Conservation (phyloP, 2,113 vertebrate species). For the Lanius collurio region DNA sequence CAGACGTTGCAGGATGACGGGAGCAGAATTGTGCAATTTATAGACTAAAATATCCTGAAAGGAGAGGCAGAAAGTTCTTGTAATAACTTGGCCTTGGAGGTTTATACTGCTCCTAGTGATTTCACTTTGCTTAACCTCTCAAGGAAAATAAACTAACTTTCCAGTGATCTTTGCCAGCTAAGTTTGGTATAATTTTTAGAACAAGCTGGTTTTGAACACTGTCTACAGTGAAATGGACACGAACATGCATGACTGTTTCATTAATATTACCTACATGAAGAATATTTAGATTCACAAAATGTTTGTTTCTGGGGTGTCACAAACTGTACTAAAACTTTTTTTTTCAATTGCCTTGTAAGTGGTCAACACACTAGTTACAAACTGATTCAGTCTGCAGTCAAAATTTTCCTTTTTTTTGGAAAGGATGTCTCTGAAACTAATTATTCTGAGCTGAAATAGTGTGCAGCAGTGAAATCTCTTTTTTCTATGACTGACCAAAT, state of each 20-base stretch:
- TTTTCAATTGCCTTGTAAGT: not conserved
- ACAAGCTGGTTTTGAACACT: not conserved
- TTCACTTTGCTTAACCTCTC: not conserved
- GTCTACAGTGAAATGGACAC: not conserved
- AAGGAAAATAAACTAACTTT: not conserved
- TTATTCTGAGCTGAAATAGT: not conserved
- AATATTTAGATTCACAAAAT: not conserved
- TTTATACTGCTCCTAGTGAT: not conserved
- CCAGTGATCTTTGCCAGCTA: not conserved
- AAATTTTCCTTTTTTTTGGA: not conserved
- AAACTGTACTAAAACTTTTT: not conserved
- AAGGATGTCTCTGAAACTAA: not conserved
- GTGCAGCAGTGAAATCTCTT: not conserved
- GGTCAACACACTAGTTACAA: not conserved
- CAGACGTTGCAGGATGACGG: not conserved
- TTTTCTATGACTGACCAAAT: not conserved
- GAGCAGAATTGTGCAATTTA: not conserved
- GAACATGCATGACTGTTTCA: not conserved
- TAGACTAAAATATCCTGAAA: slow-evolving; percentile 29
- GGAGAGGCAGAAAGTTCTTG: not conserved
- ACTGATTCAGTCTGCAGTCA: not conserved
- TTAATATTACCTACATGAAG: not conserved
- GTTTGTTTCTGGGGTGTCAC: not conserved
- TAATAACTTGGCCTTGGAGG: not conserved
- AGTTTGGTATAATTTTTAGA: slow-evolving; percentile 11